Percentiles rank a stretch among this genome's conserved stretches.
Evolutionary conservation across 2,797 vertebrate genomes (phyloP).

Genomic region (Melanogrammus aeglefinus): DNA sequence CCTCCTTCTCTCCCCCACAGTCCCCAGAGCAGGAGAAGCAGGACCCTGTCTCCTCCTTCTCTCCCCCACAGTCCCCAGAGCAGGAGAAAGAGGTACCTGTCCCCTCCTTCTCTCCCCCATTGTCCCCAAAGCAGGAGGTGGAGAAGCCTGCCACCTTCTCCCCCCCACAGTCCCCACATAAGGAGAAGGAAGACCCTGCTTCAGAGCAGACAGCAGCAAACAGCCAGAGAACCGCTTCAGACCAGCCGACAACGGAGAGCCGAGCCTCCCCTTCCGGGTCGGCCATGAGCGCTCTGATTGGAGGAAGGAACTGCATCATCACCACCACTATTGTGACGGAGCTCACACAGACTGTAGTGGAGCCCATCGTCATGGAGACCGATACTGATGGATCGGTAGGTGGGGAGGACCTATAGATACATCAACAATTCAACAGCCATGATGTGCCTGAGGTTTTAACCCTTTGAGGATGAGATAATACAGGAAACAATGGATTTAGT

Average conservation of each 20-base stretch:
- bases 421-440: background rate
- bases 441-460: background rate
- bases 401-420: background rate
- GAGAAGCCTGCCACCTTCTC: background rate
- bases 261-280: conserved; percentile 40
- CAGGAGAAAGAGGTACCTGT: background rate
- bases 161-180: background rate
- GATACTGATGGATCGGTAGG: conserved; percentile 59
- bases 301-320: conserved; percentile 66
- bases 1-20: too few species aligned
- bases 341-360: conserved; percentile 65
- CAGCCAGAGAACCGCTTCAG: background rate
- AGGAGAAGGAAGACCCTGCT: background rate
- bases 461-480: background rate
- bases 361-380: conserved; percentile 47
- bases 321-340: conserved; percentile 76
- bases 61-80: background rate
- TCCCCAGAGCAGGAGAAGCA: too few species aligned
- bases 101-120: too few species aligned
- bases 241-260: conserved; percentile 31
- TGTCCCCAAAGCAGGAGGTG: too few species aligned
- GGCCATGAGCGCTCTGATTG: conserved; percentile 64
- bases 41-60: background rate
- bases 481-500: background rate
- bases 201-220: background rate